Base-by-base conservation (phyloP, 2,113 vertebrate species). In the Cyanoderma ruficeps region DNA sequence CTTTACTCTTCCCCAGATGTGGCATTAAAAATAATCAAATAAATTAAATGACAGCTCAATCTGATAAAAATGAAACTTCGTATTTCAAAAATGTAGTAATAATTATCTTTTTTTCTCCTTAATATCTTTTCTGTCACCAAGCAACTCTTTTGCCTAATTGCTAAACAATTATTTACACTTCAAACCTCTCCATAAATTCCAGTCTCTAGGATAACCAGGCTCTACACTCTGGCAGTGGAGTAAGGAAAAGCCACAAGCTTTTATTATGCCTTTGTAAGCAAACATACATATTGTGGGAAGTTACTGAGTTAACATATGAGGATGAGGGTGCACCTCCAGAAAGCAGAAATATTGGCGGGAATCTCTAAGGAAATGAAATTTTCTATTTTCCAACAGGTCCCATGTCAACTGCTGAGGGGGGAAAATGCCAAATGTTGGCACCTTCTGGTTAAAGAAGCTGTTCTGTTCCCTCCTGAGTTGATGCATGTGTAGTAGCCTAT, bases 261-360 rank as follows among this genome's bases (percentile, higher is more conserved):
- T 97, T 97, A 97, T 97, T 97, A 91, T 22, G 81, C 88, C 74
- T 97, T 90, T 94, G 88, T 85, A 97, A 97, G 95, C 95, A 92
- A 95, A 95, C 81, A 86, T 96, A 95, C 94, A 95, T 91, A 88
- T 9, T 67, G 77, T 95, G 92, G 83, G 90, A 83, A 83, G 55
- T 94, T 95, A 96, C 2, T 55, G 79, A 63, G 71, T 83, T 90
- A 90, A 83, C 71, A 90, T 56, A 56, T 23, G 82, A 77, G 53
- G 79, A 69, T 57, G 81, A 77, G 35, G 81, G 70, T 63, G 91
- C 35, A 39, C 77, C 91, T 95, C 74, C 84, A 86, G 76, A 89
- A 93, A 87, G 61, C 60, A 30, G 68, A 88, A 78, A 74, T 74
- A 68, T 55, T 82, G 81, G 61, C 65, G 60, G 57, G 6, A 44